phyloP scores from a whole-genome alignment of 37 sponge, comb jelly and placozoan species.

The Hexactinellida sp. region DNA sequence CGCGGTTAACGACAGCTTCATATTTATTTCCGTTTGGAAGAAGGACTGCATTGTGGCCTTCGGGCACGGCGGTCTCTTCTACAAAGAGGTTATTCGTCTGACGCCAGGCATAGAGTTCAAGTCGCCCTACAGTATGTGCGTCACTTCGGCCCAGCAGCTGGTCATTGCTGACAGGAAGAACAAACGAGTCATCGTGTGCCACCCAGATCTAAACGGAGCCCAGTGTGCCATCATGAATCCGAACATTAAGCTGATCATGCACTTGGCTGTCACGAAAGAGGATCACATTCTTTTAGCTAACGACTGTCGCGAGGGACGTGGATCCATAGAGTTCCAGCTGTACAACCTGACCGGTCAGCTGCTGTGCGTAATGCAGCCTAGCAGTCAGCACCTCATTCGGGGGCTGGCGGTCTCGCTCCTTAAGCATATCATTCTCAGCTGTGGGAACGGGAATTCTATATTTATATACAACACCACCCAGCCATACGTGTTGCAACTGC shows the following conservation, averaged over 20 bases:
- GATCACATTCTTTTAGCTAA: background rate
- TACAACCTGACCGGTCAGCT: background rate
- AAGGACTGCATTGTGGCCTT: background rate
- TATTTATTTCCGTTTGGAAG: background rate
- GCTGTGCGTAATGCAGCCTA: background rate
- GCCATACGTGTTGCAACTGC: background rate
- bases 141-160: background rate
- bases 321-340: background rate
- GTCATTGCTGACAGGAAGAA: slow-evolving; percentile 2
- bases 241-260: background rate
- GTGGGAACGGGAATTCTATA: background rate
- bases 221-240: background rate
- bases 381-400: background rate
- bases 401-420: background rate
- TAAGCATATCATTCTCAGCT: background rate
- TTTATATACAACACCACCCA: slow-evolving; percentile 1
- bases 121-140: background rate
- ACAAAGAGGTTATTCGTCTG: background rate
- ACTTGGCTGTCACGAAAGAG: background rate
- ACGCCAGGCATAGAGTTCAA: background rate
- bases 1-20: background rate
- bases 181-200: background rate
- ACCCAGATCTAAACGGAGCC: background rate
- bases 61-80: background rate
- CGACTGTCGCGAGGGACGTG: background rate